Evolutionary conservation across 2,797 vertebrate species (phyloP).

Genomic region (Sebastolobus altivelis): DNA sequence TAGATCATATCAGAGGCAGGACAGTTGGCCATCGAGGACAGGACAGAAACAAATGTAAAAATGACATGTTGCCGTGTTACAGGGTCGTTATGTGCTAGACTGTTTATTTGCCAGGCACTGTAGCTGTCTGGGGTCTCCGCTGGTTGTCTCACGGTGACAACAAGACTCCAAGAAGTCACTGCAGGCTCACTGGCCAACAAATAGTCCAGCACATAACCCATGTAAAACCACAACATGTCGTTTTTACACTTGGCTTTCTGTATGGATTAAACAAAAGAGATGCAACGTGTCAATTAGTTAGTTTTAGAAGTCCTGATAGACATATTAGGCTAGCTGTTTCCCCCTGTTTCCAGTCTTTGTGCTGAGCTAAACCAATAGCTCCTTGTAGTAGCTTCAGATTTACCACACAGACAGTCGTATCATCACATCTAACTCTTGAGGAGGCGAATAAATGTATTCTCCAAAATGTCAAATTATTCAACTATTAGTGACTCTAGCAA

Average conservation of each 20-base stretch:
- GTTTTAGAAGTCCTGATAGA: background rate
- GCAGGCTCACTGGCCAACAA: background rate
- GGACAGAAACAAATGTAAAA: background rate
- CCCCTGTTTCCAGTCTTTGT: background rate
- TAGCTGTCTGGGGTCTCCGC: background rate
- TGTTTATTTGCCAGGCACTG: background rate
- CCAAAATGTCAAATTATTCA: background rate
- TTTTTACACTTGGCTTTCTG: background rate
- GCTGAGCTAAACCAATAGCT: background rate
- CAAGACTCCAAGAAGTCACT: background rate
- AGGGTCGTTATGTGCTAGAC: background rate
- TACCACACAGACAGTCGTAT: background rate
- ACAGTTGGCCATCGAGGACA: background rate
- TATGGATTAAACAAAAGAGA: background rate
- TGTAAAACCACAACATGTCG: background rate
- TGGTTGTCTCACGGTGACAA: background rate
- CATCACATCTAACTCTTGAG: background rate
- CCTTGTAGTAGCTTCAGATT: background rate
- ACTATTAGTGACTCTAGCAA: background rate
- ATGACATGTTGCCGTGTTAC: background rate
- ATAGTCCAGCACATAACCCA: background rate
- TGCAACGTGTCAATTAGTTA: background rate
- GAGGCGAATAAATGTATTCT: background rate
- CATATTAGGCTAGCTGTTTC: background rate
- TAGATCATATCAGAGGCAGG: background rate